Conservation (phyloP, 2,113 vertebrate species). For the Eonycteris spelaea region DNA sequence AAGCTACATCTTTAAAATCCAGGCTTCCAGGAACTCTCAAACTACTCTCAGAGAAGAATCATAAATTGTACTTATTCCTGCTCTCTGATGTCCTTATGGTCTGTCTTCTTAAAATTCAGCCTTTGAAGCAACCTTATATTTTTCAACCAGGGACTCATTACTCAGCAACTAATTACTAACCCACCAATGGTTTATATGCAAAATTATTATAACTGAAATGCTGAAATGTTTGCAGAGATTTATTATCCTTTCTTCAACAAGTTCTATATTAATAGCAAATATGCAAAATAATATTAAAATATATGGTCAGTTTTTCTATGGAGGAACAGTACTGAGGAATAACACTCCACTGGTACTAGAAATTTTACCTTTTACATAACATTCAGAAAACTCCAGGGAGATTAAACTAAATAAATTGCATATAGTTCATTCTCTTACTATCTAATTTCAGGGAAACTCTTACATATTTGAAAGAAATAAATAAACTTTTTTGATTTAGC, state of each 20-base stretch:
- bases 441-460: neutral
- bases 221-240: neutral
- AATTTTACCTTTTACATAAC: neutral
- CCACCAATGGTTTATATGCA: neutral
- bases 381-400: neutral
- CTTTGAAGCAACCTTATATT: neutral
- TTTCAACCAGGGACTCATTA: neutral
- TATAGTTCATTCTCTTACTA: neutral
- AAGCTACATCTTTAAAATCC: neutral
- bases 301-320: neutral
- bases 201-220: neutral
- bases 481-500: neutral
- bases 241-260: neutral
- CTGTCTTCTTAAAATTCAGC: neutral
- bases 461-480: constrained; percentile 3
- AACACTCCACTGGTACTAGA: neutral
- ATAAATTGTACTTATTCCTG: neutral
- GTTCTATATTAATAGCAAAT: neutral
- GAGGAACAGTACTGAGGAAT: neutral
- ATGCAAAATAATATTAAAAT: neutral
- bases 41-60: neutral
- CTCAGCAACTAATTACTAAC: neutral
- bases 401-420: neutral
- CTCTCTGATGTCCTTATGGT: neutral
- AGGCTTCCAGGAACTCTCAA: neutral